phyloP scores from a whole-genome alignment of 2,888 invertebrate species.

The Agonopterix subpropinquella region DNA sequence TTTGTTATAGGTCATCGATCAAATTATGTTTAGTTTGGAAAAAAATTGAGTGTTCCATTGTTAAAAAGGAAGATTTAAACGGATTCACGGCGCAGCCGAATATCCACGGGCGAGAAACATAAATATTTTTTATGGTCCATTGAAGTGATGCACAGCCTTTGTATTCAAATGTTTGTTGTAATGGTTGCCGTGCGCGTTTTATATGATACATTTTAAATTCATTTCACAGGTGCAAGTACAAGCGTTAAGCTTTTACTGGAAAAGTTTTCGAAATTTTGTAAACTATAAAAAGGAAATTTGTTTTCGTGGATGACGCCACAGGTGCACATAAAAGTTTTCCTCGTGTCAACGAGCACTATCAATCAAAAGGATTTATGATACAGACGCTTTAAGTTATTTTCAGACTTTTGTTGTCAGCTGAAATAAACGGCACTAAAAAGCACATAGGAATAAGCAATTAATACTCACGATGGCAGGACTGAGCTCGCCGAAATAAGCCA shows the following conservation, averaged over 20 bases:
- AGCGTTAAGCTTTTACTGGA: not conserved
- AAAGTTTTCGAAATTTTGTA: too few relatives aligned
- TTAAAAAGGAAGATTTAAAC: conserved; percentile 60
- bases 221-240: conserved; percentile 21
- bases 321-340: too few relatives aligned
- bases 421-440: not conserved
- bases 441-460: conserved; percentile 2
- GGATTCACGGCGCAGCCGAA: conserved; percentile 54
- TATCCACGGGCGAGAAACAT: conserved; percentile 62
- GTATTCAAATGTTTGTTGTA: conserved; percentile 72
- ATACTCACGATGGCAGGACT: conserved; percentile 71
- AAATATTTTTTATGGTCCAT: conserved; percentile 75
- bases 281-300: too few relatives aligned
- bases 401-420: not conserved
- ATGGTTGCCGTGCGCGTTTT: conserved; percentile 51
- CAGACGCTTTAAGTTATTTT: too few relatives aligned
- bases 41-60: conserved; percentile 31
- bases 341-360: too few relatives aligned
- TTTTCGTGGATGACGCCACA: too few relatives aligned
- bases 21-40: not conserved
- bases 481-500: conserved; percentile 84
- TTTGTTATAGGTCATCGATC: not conserved
- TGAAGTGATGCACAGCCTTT: conserved; percentile 72
- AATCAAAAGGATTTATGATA: too few relatives aligned
- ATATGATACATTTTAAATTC: conserved; percentile 18